A percentile compares a stretch with the other conserved stretches of the same genome.
These are phyloP conservation scores for Ceramica pisi DNA, from an alignment of 2,888 invertebrate genomes.

Conservation along the genomic window DNA sequence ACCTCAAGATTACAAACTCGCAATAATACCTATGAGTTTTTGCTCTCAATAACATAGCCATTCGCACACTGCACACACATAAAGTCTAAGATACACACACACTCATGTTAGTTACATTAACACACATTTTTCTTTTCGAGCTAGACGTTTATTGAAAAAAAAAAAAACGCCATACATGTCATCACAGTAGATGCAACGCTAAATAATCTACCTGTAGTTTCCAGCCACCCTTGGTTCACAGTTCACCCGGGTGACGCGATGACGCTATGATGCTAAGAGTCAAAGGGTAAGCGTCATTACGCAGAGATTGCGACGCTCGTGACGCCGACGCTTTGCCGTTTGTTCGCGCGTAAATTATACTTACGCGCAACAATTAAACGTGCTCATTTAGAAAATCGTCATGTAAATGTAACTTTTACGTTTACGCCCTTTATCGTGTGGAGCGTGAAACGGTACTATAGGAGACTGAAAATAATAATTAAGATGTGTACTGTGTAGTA, in stretches of 20 bases:
- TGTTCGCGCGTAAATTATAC: constrained; percentile 77
- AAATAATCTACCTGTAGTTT: constrained; percentile 18
- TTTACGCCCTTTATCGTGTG: constrained; percentile 65
- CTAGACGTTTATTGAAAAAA: not conserved
- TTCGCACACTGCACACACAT: not conserved
- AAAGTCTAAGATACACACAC: not conserved
- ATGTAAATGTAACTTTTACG: constrained; percentile 70
- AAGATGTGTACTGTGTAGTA: not conserved
- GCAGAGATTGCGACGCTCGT: constrained; percentile 68
- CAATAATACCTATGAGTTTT: not conserved
- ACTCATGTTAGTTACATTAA: too few relatives aligned
- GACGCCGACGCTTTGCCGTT: constrained; percentile 74
- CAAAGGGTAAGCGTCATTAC: constrained; percentile 70
- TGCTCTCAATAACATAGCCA: too few relatives aligned
- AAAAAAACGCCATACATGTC: not conserved
- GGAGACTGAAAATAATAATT: constrained; percentile 35
- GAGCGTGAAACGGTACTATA: constrained; percentile 39
- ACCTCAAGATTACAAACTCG: not conserved
- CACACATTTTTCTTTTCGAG: not conserved
- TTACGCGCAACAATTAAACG: constrained; percentile 72
- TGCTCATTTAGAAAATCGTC: constrained; percentile 76
- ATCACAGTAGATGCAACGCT: constrained; percentile 7
- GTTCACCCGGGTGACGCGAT: constrained; percentile 27
- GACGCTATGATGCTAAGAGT: constrained; percentile 53
- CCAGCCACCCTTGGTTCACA: constrained; percentile 13